Evolutionary conservation across 2,888 invertebrate species (phyloP).

Genomic region (Hydraecia micacea): DNA sequence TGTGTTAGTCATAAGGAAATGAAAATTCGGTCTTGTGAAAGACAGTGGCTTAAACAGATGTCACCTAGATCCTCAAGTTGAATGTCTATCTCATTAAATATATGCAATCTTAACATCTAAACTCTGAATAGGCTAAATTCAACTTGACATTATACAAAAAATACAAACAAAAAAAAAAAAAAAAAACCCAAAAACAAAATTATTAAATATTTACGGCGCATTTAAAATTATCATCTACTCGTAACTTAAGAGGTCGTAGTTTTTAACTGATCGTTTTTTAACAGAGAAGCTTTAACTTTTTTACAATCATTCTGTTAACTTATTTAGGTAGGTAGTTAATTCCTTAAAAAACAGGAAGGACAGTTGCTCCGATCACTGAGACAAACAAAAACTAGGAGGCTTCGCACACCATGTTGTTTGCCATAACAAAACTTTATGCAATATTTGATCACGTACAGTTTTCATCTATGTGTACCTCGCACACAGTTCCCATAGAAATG

Average conservation of each 20-base stretch:
- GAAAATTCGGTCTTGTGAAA: constrained; percentile 34
- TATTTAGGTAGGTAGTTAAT: not conserved
- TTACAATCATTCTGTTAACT: not conserved
- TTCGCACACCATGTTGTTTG: constrained; percentile 24
- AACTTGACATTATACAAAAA: constrained; percentile 52
- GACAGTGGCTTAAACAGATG: constrained; percentile 16
- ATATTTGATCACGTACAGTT: constrained; percentile 68
- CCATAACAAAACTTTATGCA: constrained; percentile 60
- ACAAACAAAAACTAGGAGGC: constrained; percentile 5
- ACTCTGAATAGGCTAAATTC: constrained; percentile 14
- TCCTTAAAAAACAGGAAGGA: constrained; percentile 48
- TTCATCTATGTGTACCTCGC: constrained; percentile 72
- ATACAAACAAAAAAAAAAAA: too few relatives aligned
- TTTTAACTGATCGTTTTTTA: not conserved
- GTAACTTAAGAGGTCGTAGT: not conserved
- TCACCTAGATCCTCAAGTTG: constrained; percentile 38
- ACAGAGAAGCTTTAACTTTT: not conserved
- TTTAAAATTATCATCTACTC: not conserved
- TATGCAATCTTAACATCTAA: constrained; percentile 33
- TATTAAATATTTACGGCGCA: constrained; percentile 17
- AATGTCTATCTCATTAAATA: constrained; percentile 23
- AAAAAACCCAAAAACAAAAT: too few relatives aligned
- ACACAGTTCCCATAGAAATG: constrained; percentile 83
- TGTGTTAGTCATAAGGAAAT: constrained; percentile 37
- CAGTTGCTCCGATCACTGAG: constrained; percentile 15